These are phyloP conservation scores for Cyanoliseus patagonus DNA, from an alignment of 2,113 vertebrate genomes.

Conservation along the genomic window DNA sequence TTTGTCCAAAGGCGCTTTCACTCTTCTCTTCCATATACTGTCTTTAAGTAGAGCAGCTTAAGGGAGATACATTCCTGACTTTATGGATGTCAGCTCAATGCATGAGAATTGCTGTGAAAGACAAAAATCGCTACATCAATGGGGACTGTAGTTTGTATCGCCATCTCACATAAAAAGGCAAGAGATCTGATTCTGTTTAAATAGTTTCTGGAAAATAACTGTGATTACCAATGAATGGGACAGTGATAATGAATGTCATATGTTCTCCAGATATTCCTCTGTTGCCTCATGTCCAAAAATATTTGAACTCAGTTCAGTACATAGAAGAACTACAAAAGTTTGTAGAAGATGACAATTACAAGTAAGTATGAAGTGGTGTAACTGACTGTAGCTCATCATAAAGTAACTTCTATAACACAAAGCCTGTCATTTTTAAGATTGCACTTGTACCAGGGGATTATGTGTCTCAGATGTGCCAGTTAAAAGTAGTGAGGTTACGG, in stretches of 20 bases:
- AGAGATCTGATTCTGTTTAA: not conserved
- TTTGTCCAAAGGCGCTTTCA: not conserved
- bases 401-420: not conserved
- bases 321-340: slow-evolving; percentile 99
- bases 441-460: accelerated
- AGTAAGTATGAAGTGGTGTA: slow-evolving; percentile 77
- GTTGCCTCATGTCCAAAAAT: slow-evolving; percentile 97
- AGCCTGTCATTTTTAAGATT: not conserved
- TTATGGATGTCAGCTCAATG: not conserved
- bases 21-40: accelerated
- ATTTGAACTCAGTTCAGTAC: slow-evolving; percentile 95
- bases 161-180: not conserved
- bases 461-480: not conserved
- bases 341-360: slow-evolving; percentile 99
- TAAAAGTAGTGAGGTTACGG: not conserved
- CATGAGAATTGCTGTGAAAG: not conserved
- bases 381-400: not conserved
- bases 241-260: not conserved
- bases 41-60: not conserved
- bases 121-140: not conserved
- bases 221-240: not conserved
- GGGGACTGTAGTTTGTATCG: not conserved
- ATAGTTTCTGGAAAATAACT: not conserved
- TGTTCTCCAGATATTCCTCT: slow-evolving; percentile 86
- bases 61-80: not conserved